These are phyloP conservation scores for Ceriagrion tenellum DNA, from an alignment of 2,888 invertebrate species.

Conservation along the genomic window DNA sequence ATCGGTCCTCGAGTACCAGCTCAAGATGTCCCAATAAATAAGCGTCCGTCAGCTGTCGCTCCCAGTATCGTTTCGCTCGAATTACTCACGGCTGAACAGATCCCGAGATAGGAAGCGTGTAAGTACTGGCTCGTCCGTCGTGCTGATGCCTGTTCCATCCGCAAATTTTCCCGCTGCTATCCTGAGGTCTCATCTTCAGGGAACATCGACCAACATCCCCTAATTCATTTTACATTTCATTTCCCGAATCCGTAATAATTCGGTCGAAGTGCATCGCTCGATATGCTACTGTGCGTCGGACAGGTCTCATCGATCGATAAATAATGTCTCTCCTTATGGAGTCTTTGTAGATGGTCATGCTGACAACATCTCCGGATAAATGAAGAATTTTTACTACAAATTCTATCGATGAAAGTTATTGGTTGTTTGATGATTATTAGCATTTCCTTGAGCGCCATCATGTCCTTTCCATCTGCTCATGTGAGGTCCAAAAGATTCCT, in stretches of 20 bases:
- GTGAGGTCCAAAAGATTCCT: too few relatives aligned
- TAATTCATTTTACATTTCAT: slow-evolving; percentile 15
- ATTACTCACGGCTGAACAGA: background rate
- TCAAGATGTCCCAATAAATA: background rate
- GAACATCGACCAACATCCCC: background rate
- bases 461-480: too few relatives aligned
- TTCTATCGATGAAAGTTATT: too few relatives aligned
- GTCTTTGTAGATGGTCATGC: background rate
- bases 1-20: background rate
- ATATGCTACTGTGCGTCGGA: background rate
- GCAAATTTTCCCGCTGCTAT: background rate
- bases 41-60: background rate
- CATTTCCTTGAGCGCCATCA: too few relatives aligned
- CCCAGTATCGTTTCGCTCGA: background rate
- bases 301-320: background rate
- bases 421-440: too few relatives aligned
- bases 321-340: background rate
- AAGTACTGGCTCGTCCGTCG: background rate
- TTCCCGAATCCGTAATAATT: background rate
- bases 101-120: background rate
- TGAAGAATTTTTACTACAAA: too few relatives aligned
- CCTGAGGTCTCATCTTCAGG: background rate
- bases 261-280: background rate
- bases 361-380: background rate
- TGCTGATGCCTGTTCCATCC: background rate